These are phyloP conservation scores for Phodopus roborovskii DNA, from an alignment of 2,113 vertebrate genomes.

Conservation along the genomic window DNA sequence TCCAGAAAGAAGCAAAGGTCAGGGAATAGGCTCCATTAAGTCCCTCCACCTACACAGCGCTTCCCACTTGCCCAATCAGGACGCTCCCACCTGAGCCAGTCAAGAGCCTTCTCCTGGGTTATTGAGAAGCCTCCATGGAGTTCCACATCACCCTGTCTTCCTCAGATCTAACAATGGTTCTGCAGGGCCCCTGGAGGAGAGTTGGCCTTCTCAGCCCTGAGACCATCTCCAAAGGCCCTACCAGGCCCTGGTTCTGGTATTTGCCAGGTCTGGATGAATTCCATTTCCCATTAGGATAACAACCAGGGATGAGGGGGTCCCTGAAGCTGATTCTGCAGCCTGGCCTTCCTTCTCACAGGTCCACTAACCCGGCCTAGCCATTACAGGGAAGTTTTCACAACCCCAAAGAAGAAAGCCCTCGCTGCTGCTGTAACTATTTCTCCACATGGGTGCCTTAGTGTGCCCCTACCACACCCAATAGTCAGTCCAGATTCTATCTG, in stretches of 20 bases:
- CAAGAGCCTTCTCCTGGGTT: background rate
- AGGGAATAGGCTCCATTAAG: background rate
- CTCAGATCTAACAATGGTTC: background rate
- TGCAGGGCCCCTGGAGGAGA: background rate
- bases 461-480: no score
- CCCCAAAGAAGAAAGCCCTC: background rate
- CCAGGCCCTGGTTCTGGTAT: background rate
- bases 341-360: accelerated
- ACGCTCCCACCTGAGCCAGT: background rate
- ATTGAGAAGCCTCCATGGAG: background rate
- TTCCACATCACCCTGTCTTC: no score
- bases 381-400: background rate
- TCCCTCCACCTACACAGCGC: background rate
- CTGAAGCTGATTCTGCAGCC: background rate
- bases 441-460: background rate
- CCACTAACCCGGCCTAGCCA: background rate
- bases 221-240: background rate
- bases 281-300: background rate
- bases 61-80: background rate
- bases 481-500: background rate
- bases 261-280: background rate
- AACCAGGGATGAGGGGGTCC: no score
- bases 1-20: background rate
- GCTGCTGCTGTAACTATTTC: accelerated
- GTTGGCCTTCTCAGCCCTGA: accelerated